A percentile compares a stretch with the other conserved stretches of the same genome.
These are phyloP conservation scores for Clarias batrachus DNA, from an alignment of 2,113 vertebrate genomes.

Conservation along the genomic window DNA sequence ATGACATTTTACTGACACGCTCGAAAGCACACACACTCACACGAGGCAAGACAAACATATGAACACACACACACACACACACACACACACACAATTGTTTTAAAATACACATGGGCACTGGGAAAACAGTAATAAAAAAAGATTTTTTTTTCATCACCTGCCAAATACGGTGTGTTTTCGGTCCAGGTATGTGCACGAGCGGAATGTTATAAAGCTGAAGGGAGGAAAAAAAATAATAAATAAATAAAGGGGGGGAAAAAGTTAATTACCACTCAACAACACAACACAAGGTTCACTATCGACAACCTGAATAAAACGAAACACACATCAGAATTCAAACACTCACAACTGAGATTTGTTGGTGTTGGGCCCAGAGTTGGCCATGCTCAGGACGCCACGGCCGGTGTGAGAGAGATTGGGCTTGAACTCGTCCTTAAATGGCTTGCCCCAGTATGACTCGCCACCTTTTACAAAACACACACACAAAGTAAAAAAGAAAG, in stretches of 20 bases:
- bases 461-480: conserved; percentile 75
- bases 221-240: not conserved
- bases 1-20: conserved; percentile 13
- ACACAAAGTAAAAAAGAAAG: not conserved
- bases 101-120: not conserved
- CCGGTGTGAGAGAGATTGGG: conserved; percentile 93
- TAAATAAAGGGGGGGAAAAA: no score
- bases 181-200: conserved; percentile 92
- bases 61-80: not conserved
- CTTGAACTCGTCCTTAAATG: conserved; percentile 91
- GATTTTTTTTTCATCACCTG: conserved; percentile 72
- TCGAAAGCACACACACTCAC: not conserved
- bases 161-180: conserved; percentile 95
- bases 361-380: conserved; percentile 94
- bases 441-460: conserved; percentile 91
- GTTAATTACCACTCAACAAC: not conserved
- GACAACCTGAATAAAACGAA: not conserved
- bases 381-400: conserved; percentile 95
- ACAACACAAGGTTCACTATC: not conserved
- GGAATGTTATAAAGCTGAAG: conserved; percentile 92
- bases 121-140: not conserved
- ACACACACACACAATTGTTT: not conserved
- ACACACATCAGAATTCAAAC: not conserved
- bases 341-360: conserved; percentile 99
- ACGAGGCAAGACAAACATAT: not conserved